Conservation (phyloP, 2,888 invertebrate genomes). For the Catocala sponsa region DNA sequence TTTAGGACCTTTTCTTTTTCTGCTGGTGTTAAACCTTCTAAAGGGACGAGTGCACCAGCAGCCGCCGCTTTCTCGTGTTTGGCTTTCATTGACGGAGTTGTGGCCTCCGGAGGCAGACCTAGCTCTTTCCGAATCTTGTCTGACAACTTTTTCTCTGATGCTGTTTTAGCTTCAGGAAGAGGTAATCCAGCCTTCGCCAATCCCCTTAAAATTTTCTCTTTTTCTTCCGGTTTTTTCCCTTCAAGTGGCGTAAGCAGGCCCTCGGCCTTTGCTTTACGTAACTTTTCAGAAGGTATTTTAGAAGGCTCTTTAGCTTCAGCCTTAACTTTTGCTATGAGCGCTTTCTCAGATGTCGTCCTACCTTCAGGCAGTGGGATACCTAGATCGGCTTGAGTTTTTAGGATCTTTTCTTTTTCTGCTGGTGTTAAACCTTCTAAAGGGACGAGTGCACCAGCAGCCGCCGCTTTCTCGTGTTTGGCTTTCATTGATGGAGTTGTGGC, state of each 20-base stretch:
- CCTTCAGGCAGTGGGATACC: constrained; percentile 39
- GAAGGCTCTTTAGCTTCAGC: background rate
- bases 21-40: constrained; percentile 50
- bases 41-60: constrained; percentile 50
- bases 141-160: constrained; percentile 58
- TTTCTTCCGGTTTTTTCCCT: constrained; percentile 51
- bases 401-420: constrained; percentile 29
- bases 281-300: constrained; percentile 7
- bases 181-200: constrained; percentile 51
- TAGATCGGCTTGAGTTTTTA: constrained; percentile 24
- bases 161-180: constrained; percentile 56
- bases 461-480: constrained; percentile 30
- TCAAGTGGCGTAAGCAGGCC: constrained; percentile 42
- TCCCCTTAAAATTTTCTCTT: constrained; percentile 53
- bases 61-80: constrained; percentile 40
- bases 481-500: constrained; percentile 22
- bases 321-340: constrained; percentile 4
- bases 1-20: constrained; percentile 57
- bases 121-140: constrained; percentile 51
- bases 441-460: constrained; percentile 8
- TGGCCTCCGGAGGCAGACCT: constrained; percentile 54
- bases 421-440: constrained; percentile 21
- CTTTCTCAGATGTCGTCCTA: constrained; percentile 12
- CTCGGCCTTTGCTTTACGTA: constrained; percentile 44
- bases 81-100: constrained; percentile 37